Conservation (phyloP, 2,113 vertebrate genomes). For the Noturus placidus region DNA sequence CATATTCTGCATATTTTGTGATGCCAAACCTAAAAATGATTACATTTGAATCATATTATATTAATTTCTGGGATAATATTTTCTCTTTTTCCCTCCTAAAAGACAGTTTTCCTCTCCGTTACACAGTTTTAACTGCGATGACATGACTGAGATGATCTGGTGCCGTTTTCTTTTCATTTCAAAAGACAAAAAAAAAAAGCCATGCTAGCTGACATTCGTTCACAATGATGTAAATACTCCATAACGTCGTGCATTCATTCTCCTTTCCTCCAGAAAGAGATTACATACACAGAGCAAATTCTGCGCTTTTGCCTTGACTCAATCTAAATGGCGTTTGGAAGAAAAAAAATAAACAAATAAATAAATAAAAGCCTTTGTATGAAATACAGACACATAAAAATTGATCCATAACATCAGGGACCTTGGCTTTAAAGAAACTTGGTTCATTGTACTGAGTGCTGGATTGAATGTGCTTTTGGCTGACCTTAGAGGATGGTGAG, state of each 20-base stretch:
- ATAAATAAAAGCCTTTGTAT: conserved; percentile 44
- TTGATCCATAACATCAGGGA: conserved; percentile 66
- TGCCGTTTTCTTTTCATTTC: not conserved
- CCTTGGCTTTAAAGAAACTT: conserved; percentile 55
- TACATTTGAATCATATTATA: not conserved
- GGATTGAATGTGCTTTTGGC: not conserved
- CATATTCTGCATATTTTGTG: not conserved
- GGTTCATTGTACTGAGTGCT: not conserved
- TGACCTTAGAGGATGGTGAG: conserved; percentile 9
- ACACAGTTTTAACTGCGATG: not conserved
- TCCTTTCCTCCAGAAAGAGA: not conserved
- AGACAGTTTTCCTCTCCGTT: not conserved
- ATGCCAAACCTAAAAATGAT: not conserved
- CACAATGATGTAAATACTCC: not conserved
- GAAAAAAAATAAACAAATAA: too few species aligned
- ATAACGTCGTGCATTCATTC: not conserved
- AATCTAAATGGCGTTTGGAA: conserved; percentile 22
- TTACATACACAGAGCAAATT: not conserved
- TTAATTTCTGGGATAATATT: not conserved
- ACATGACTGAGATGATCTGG: not conserved
- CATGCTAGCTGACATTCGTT: not conserved
- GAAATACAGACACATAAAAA: conserved; percentile 67
- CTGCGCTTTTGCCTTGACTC: not conserved
- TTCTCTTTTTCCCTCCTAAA: not conserved
- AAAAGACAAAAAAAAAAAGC: not conserved